phyloP scores from a whole-genome alignment of 2,797 vertebrate genomes.

The Darevskia nairensis region DNA sequence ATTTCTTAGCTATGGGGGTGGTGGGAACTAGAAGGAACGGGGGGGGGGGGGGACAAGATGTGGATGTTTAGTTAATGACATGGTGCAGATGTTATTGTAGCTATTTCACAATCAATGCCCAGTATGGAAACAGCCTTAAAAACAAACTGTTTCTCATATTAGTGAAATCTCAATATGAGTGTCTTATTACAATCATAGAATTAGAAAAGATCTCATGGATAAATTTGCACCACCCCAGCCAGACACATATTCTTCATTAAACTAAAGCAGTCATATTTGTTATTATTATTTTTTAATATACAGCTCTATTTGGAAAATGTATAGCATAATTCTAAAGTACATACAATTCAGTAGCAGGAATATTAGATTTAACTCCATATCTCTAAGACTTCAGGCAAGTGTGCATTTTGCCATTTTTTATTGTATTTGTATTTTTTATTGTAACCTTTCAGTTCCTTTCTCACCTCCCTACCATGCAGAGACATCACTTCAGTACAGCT shows the following conservation, averaged over 20 bases:
- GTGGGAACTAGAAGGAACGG: no score
- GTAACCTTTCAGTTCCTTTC: slow-evolving; percentile 18
- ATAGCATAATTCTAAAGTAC: background rate
- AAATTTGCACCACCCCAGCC: background rate
- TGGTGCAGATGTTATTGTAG: no score
- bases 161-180: background rate
- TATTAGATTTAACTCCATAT: slow-evolving; percentile 7
- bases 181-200: background rate
- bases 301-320: background rate
- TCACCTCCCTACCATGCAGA: slow-evolving; percentile 28
- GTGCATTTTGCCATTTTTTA: slow-evolving; percentile 1
- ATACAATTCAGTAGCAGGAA: background rate
- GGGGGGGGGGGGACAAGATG: no score
- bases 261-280: background rate
- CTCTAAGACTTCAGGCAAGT: background rate
- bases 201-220: background rate
- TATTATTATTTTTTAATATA: background rate
- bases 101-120: no score
- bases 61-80: no score
- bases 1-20: no score
- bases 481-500: slow-evolving; percentile 55
- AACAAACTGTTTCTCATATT: background rate
- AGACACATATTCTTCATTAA: background rate
- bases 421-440: slow-evolving; percentile 19
- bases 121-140: no score